Conservation (phyloP, 2,888 invertebrate genomes). For the Lamproptera curius region DNA sequence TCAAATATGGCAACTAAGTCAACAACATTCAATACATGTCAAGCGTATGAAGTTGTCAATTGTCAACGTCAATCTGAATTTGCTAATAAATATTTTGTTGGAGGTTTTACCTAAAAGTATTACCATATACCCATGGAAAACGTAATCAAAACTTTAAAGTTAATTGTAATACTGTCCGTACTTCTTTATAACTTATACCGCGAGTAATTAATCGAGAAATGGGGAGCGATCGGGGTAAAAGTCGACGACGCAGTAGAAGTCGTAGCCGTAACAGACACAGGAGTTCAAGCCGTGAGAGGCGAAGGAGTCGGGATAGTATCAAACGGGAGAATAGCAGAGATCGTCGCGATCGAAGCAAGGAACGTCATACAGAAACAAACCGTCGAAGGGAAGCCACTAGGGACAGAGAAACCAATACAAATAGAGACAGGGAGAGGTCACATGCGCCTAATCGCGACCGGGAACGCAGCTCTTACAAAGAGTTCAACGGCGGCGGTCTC, state of each 20-base stretch:
- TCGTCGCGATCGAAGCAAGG: slow-evolving; percentile 12
- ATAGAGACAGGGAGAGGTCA: slow-evolving; percentile 22
- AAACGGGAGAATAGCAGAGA: slow-evolving; percentile 19
- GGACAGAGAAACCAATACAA: slow-evolving; percentile 4
- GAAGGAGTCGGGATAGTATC: slow-evolving; percentile 15
- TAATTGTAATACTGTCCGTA: too few species aligned
- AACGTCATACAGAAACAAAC: slow-evolving; percentile 5
- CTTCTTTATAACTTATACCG: too few species aligned
- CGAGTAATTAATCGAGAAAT: too few species aligned
- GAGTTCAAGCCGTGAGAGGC: slow-evolving; percentile 19
- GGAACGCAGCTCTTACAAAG: slow-evolving; percentile 39
- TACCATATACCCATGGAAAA: too few species aligned
- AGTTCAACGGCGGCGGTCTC: slow-evolving; percentile 47
- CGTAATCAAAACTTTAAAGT: too few species aligned
- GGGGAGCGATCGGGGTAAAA: slow-evolving; percentile 24
- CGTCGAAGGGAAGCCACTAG: slow-evolving; percentile 14
- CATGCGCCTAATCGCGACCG: slow-evolving; percentile 25
- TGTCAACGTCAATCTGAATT: too few species aligned
- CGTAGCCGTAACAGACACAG: slow-evolving; percentile 18
- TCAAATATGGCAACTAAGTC: too few species aligned
- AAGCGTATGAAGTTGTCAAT: too few species aligned
- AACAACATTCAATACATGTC: too few species aligned
- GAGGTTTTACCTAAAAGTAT: too few species aligned
- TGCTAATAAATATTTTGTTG: too few species aligned
- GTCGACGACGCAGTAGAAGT: slow-evolving; percentile 21